Percentiles rank a stretch among this genome's conserved stretches.
Conservation (phyloP, 2,113 vertebrate species). For the Trematomus loennbergii region DNA sequence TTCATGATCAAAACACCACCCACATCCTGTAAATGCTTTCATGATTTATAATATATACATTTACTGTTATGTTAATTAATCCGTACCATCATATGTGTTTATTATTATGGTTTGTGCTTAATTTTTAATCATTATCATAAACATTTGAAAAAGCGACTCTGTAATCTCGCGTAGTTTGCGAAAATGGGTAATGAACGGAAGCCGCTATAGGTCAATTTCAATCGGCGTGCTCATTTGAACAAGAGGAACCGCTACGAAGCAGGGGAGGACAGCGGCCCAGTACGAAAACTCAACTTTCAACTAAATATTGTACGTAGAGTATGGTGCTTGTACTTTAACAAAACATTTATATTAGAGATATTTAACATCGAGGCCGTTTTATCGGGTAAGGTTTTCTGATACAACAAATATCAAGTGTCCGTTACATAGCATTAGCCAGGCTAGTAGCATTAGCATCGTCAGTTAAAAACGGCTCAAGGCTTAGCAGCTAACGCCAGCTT, state of each 20-base stretch:
- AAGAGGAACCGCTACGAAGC: constrained; percentile 69
- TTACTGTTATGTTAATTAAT: neutral
- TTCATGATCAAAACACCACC: neutral
- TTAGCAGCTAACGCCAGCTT: constrained; percentile 62
- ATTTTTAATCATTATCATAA: neutral
- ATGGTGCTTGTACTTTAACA: neutral
- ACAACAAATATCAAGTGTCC: neutral
- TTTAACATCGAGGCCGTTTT: neutral
- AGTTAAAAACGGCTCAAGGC: neutral
- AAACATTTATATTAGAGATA: neutral
- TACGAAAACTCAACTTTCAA: constrained; percentile 58
- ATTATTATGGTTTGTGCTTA: neutral
- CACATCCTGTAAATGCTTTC: neutral
- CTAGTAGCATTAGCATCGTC: constrained; percentile 21
- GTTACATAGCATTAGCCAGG: constrained; percentile 48
- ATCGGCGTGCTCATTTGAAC: constrained; percentile 80
- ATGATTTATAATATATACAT: neutral
- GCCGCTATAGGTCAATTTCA: constrained; percentile 60
- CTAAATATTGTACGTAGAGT: constrained; percentile 73
- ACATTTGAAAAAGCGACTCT: neutral
- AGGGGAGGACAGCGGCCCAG: constrained; percentile 68
- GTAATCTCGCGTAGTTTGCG: constrained; percentile 55
- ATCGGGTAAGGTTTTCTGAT: neutral
- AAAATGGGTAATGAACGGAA: constrained; percentile 69
- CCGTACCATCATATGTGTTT: neutral